A percentile compares a stretch with the other conserved stretches of the same genome.
These are phyloP conservation scores for Hyposmocoma kahamanoa DNA, from an alignment of 1,140 invertebrate species.

Conservation along the genomic window DNA sequence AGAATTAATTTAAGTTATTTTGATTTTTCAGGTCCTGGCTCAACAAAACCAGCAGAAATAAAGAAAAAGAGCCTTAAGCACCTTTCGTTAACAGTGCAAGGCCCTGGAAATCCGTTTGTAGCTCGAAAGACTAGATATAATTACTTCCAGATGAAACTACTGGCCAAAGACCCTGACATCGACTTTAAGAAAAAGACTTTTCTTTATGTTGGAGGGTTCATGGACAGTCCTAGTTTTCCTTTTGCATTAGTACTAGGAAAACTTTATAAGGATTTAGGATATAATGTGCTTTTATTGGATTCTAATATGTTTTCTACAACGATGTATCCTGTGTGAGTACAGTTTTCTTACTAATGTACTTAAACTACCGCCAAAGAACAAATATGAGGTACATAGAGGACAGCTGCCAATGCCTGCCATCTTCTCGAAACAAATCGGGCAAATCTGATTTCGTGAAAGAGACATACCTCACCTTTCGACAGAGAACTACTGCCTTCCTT, in stretches of 20 bases:
- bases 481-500: too few species aligned
- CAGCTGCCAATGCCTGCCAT: too few species aligned
- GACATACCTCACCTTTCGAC: too few species aligned
- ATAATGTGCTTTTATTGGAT: constrained; percentile 43
- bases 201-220: constrained; percentile 37
- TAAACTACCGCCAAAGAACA: too few species aligned
- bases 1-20: not conserved
- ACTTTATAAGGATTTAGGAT: constrained; percentile 31
- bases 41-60: constrained; percentile 33
- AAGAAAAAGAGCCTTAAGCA: constrained; percentile 34
- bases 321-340: constrained; percentile 42
- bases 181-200: constrained; percentile 41
- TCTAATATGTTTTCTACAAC: constrained; percentile 36
- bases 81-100: constrained; percentile 24
- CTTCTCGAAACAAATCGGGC: too few species aligned
- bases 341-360: too few species aligned
- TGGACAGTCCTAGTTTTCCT: constrained; percentile 38
- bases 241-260: constrained; percentile 16
- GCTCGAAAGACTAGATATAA: constrained; percentile 25
- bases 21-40: constrained; percentile 48
- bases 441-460: too few species aligned
- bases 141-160: constrained; percentile 37
- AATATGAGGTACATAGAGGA: too few species aligned
- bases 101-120: constrained; percentile 7
- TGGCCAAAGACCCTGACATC: constrained; percentile 22